Evolutionary conservation across 2,113 vertebrate genomes (phyloP).

Genomic region (Mesocricetus auratus): DNA sequence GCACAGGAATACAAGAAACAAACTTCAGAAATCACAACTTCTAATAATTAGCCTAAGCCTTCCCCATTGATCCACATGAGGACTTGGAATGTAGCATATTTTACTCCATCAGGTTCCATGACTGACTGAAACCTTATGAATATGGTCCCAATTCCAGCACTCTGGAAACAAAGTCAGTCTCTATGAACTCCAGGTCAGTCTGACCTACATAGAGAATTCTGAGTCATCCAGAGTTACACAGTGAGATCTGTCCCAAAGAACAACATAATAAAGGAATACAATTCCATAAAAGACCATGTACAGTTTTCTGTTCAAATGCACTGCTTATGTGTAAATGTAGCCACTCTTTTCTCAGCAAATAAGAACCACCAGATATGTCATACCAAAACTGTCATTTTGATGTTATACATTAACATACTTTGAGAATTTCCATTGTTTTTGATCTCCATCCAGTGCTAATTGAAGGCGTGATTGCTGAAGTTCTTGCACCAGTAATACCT

Average conservation of each 20-base stretch:
- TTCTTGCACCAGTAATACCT: slow-evolving; percentile 73
- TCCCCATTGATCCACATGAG: not conserved
- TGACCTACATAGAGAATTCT: not conserved
- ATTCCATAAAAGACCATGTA: not conserved
- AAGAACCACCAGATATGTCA: slow-evolving; percentile 8
- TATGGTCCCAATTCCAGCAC: not conserved
- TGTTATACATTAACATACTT: slow-evolving; percentile 14
- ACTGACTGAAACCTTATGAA: not conserved
- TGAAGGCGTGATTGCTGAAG: slow-evolving; percentile 45
- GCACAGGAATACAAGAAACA: not conserved
- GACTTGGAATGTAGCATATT: not conserved
- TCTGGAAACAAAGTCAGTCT: not conserved
- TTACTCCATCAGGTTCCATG: not conserved
- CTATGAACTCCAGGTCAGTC: not conserved
- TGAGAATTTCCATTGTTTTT: slow-evolving; percentile 39
- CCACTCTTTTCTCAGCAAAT: not conserved
- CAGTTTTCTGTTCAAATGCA: not conserved
- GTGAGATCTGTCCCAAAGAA: not conserved
- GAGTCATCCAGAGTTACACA: not conserved
- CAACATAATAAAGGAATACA: not conserved
- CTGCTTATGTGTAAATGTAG: not conserved
- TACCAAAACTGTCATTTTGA: slow-evolving; percentile 15
- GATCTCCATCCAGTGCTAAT: slow-evolving; percentile 32
- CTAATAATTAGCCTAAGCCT: not conserved
- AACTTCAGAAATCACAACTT: not conserved